Base-by-base conservation (phyloP, 2,113 vertebrate species). In the Caretta caretta region DNA sequence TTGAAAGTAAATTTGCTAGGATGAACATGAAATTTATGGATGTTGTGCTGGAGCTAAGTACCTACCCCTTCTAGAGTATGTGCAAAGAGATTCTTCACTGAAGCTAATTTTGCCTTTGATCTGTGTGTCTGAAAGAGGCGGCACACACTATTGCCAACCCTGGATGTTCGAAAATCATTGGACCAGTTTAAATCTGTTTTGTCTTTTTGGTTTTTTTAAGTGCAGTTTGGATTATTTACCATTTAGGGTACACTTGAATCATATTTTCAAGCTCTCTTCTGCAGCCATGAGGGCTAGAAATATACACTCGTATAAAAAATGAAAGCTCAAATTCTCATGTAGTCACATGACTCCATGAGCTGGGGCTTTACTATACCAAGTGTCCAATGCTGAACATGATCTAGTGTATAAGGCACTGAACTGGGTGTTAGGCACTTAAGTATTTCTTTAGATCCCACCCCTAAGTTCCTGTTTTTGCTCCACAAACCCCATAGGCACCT, bases 51-150 rank as follows among this genome's bases (percentile, higher is more conserved):
- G 31, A 16, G 11, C 49, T 81, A 57, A 82, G 65, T 49, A 59
- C 0, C 25, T 13, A 3, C 5, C 24, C 14, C 86, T 57, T 48
- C 35, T 65, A 25, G 3, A 1, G 0, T 2, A 3, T 53, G 51
- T 29, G 51, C 49, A 80, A 38, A 92, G 65, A 88, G 1, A 81
- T 4, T 17, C 29, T 9, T 62, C 50, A 83, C 0, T 62, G 29
- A 4, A 38, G 3, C 69, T 80, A 59, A 27, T 78, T 42, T 27
- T 56, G 38, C 1, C 2, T 88, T 82, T 83, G 27, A 42, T 22
- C 19, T 8, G 85, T 72, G 69, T 7, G 85, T 48, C 29, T 75
- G 54, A 76, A 69, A 86, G 75, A 20, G 56, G 24, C 75, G 3
- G 31, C 0, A 4, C 0, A 0, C 59, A 5, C 42, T 87, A 80